Evolutionary conservation across 2,797 vertebrate genomes (phyloP).

Genomic region (Anguilla megastoma): DNA sequence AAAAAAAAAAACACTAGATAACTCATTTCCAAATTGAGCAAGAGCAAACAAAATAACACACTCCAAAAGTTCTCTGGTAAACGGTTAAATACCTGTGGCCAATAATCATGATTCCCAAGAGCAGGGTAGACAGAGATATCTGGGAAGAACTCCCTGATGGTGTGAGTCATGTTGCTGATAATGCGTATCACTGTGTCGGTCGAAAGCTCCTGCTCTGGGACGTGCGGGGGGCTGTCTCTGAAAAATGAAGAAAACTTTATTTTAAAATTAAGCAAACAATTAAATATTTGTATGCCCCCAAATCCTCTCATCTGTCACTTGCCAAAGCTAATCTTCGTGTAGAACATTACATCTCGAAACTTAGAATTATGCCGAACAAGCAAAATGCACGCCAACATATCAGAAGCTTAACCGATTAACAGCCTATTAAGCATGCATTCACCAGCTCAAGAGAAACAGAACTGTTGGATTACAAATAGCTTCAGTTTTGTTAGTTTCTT

Average conservation of each 20-base stretch:
- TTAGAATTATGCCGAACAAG: slow-evolving; percentile 40
- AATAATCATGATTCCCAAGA: slow-evolving; percentile 97
- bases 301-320: slow-evolving; percentile 16
- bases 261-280: slow-evolving; percentile 40
- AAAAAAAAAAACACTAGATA: not conserved
- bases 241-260: slow-evolving; percentile 28
- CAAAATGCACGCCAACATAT: slow-evolving; percentile 33
- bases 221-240: slow-evolving; percentile 94
- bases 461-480: not conserved
- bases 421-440: slow-evolving; percentile 41
- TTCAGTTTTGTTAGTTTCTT: not conserved
- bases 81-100: slow-evolving; percentile 83
- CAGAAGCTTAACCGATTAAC: slow-evolving; percentile 44
- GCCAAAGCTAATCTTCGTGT: slow-evolving; percentile 25
- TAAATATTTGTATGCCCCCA: slow-evolving; percentile 28
- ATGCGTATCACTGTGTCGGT: slow-evolving; percentile 85
- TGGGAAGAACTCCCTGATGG: slow-evolving; percentile 81
- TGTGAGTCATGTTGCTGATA: slow-evolving; percentile 87
- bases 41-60: not conserved
- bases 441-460: not conserved
- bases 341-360: slow-evolving; percentile 1
- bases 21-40: not conserved
- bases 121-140: slow-evolving; percentile 85
- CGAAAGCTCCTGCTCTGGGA: slow-evolving; percentile 80
- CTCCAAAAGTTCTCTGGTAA: not conserved